Percentiles rank a stretch among this genome's conserved stretches.
Evolutionary conservation across 2,113 vertebrate genomes (phyloP).

Genomic region (Caloenas nicobarica): DNA sequence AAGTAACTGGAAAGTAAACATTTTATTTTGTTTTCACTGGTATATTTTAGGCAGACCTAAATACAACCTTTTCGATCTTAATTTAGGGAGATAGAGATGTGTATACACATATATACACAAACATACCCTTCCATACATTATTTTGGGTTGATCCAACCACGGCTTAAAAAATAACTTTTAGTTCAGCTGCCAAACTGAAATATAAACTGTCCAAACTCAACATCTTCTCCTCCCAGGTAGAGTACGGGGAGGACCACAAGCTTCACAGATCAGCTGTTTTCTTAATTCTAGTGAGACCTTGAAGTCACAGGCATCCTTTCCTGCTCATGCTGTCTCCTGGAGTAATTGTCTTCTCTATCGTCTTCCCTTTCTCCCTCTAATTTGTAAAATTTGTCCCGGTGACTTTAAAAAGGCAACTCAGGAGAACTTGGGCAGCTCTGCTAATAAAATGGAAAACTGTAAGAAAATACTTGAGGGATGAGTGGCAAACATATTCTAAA

Average conservation of each 20-base stretch:
- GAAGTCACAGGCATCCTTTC: not conserved
- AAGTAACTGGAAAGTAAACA: not conserved
- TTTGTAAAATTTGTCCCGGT: not conserved
- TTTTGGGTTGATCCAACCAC: not conserved
- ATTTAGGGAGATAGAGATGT: not conserved
- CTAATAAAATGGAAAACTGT: not conserved
- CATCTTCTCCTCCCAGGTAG: not conserved
- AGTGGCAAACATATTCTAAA: not conserved
- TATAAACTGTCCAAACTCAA: not conserved
- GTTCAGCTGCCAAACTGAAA: not conserved
- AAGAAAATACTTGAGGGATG: not conserved
- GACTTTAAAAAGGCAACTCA: not conserved
- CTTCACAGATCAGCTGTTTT: not conserved
- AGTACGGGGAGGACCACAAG: not conserved
- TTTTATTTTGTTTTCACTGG: not conserved
- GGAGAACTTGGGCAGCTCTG: not conserved
- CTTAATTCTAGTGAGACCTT: not conserved
- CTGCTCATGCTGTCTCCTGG: not conserved
- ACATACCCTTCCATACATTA: not conserved
- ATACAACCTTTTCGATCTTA: not conserved
- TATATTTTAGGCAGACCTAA: not conserved
- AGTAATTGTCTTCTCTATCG: not conserved
- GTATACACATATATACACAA: not conserved
- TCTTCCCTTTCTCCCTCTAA: not conserved
- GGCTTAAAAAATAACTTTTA: not conserved